A percentile compares a stretch with the other conserved stretches of the same genome.
phyloP scores from a whole-genome alignment of 2,888 invertebrate genomes.

The Epistrophe eligans region DNA sequence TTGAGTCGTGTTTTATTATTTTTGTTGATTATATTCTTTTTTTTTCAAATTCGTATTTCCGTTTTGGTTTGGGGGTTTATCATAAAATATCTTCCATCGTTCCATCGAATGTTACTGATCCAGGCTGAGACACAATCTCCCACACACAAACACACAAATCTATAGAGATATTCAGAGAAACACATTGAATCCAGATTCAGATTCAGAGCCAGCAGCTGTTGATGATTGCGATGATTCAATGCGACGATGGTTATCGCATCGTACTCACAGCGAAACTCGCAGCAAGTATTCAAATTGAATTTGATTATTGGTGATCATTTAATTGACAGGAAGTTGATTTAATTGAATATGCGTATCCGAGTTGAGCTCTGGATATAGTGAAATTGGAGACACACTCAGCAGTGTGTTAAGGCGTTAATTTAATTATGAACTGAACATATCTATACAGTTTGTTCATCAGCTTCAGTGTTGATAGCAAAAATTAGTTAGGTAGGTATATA shows the following conservation, averaged over 20 bases:
- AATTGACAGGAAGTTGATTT: conserved; percentile 76
- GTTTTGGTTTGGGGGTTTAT: conserved; percentile 72
- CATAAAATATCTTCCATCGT: conserved; percentile 62
- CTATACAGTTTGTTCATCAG: conserved; percentile 49
- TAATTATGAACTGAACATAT: conserved; percentile 58
- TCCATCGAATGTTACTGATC: conserved; percentile 64
- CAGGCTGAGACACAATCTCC: conserved; percentile 46
- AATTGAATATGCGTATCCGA: conserved; percentile 72
- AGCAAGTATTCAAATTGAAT: conserved; percentile 73
- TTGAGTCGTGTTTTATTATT: conserved; percentile 32
- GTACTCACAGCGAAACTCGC: conserved; percentile 37
- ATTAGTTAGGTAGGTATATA: neutral
- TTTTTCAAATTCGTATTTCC: conserved; percentile 67
- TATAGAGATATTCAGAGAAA: conserved; percentile 16
- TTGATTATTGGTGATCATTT: conserved; percentile 76
- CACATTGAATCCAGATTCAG: conserved; percentile 4
- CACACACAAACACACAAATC: conserved; percentile 26
- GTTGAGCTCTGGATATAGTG: conserved; percentile 6
- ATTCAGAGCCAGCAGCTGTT: conserved; percentile 66
- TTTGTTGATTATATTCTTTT: conserved; percentile 19
- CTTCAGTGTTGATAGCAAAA: conserved; percentile 16
- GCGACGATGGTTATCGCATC: conserved; percentile 69
- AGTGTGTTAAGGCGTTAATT: conserved; percentile 60
- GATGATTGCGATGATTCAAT: conserved; percentile 70
- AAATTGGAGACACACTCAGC: conserved; percentile 44